Conservation (phyloP, 2,797 vertebrate genomes). For the Darevskia nairensis region DNA sequence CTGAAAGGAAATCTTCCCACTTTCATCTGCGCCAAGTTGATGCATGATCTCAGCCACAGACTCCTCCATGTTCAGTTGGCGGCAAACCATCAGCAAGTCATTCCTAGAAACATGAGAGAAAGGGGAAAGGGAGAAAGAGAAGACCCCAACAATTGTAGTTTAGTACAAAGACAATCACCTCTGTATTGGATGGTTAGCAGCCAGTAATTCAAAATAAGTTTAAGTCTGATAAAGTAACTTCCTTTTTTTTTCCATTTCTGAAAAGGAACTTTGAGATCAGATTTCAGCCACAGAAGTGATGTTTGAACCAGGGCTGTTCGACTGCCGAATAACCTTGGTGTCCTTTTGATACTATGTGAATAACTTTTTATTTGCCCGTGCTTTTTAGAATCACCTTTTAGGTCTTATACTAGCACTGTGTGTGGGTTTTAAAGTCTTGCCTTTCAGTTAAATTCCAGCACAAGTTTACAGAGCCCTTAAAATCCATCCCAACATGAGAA, state of each 20-base stretch:
- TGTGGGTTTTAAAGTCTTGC: background rate
- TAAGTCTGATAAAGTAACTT: background rate
- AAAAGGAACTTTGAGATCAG: background rate
- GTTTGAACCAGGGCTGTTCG: background rate
- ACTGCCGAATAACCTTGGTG: too few species aligned
- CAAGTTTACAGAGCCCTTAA: background rate
- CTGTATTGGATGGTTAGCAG: conserved; percentile 9
- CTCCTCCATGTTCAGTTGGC: conserved; percentile 85
- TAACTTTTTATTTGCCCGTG: too few species aligned
- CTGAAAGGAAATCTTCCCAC: conserved; percentile 85
- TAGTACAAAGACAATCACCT: conserved; percentile 42
- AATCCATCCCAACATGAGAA: background rate
- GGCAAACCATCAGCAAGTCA: conserved; percentile 86
- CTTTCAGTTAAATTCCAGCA: background rate
- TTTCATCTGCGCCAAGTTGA: conserved; percentile 81
- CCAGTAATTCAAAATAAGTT: background rate
- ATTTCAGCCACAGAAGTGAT: background rate
- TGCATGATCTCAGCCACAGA: conserved; percentile 82
- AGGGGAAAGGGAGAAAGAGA: conserved; percentile 24
- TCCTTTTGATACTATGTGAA: too few species aligned
- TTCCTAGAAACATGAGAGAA: conserved; percentile 76
- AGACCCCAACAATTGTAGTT: conserved; percentile 44
- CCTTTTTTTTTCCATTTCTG: background rate
- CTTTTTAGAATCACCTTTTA: background rate
- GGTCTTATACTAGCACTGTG: background rate